Conservation (phyloP, 2,888 invertebrate species). For the Frankliniella intonsa region DNA sequence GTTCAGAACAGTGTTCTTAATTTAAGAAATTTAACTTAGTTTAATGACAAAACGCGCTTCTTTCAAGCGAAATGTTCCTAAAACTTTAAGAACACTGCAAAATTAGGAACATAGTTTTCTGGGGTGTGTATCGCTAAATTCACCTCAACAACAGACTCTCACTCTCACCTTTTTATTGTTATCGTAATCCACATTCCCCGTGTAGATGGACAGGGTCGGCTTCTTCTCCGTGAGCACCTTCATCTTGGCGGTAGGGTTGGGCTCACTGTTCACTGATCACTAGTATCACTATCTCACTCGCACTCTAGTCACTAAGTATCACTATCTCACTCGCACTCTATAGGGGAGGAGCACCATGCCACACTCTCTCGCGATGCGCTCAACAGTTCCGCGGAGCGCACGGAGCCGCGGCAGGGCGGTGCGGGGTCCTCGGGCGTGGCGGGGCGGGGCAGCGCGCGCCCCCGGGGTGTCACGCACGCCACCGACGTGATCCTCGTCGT, state of each 20-base stretch:
- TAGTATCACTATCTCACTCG: neutral
- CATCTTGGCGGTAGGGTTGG: neutral
- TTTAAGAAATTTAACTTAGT: too few species aligned
- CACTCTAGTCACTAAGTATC: neutral
- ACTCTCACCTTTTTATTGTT: slow-evolving; percentile 11
- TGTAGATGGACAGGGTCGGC: slow-evolving; percentile 22
- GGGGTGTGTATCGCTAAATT: too few species aligned
- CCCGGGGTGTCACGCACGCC: neutral
- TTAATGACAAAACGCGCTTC: too few species aligned
- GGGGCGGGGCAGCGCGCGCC: neutral
- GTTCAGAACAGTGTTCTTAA: too few species aligned
- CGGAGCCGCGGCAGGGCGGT: neutral
- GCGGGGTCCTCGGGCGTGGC: neutral
- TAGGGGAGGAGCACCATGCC: neutral
- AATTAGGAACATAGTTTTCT: too few species aligned
- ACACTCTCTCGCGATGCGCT: neutral
- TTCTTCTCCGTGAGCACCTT: slow-evolving; percentile 20
- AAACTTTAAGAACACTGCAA: too few species aligned
- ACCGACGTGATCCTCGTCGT: too few species aligned
- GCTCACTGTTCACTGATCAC: neutral
- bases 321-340: neutral
- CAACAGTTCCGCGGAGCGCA: slow-evolving; percentile 10
- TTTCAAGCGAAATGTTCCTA: too few species aligned
- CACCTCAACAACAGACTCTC: too few species aligned
- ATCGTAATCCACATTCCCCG: slow-evolving; percentile 15